These are phyloP conservation scores for Leucoraja erinaceus DNA, from an alignment of 2,113 vertebrate species.

Conservation along the genomic window DNA sequence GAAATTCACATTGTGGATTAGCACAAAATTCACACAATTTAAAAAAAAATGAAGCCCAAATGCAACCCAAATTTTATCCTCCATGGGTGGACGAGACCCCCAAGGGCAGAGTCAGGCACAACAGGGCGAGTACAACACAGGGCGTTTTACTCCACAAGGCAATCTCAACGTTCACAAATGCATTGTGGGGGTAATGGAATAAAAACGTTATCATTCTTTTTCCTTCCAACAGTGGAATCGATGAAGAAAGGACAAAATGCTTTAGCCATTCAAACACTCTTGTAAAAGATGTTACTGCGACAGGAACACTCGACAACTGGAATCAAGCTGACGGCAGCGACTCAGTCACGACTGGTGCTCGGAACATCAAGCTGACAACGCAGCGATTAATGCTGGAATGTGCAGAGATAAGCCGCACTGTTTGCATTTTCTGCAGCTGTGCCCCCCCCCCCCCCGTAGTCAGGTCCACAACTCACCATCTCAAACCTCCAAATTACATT, in stretches of 20 bases:
- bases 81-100: not conserved
- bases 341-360: not conserved
- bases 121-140: not conserved
- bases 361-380: not conserved
- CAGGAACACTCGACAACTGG: not conserved
- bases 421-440: not conserved
- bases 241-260: not conserved
- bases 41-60: not conserved
- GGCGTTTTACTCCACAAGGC: not conserved
- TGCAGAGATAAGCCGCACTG: too few species aligned
- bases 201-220: not conserved
- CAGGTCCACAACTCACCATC: not conserved
- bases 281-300: not conserved
- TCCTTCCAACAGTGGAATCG: not conserved
- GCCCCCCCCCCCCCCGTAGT: not conserved
- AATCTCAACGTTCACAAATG: not conserved
- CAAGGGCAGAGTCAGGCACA: not conserved
- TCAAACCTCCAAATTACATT: not conserved
- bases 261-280: not conserved
- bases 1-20: not conserved
- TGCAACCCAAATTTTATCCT: too few species aligned
- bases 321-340: not conserved
- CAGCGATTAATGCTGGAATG: constrained; percentile 19
- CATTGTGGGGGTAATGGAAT: not conserved
- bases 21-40: not conserved